phyloP scores from a whole-genome alignment of 2,888 invertebrate genomes.

The Thelaira solivaga region DNA sequence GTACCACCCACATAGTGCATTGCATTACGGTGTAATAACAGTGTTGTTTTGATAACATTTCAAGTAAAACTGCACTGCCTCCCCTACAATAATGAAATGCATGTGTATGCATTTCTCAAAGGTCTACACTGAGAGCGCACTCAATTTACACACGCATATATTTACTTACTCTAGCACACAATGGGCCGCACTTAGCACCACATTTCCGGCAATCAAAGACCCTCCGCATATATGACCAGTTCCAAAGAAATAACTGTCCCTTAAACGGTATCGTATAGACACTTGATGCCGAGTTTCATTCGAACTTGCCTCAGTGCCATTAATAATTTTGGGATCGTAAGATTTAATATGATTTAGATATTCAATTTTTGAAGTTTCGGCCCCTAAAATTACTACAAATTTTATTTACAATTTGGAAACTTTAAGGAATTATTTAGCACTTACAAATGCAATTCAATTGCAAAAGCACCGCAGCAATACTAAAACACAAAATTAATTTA shows the following conservation, averaged over 20 bases:
- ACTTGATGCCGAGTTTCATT: slow-evolving; percentile 70
- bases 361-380: background rate
- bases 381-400: slow-evolving; percentile 7
- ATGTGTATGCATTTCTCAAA: too few relatives aligned
- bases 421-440: background rate
- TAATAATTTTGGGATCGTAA: slow-evolving; percentile 58
- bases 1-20: too few relatives aligned
- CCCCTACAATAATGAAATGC: too few relatives aligned
- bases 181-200: slow-evolving; percentile 73
- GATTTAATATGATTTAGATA: background rate
- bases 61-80: too few relatives aligned
- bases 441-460: slow-evolving; percentile 2
- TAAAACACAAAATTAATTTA: background rate
- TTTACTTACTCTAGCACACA: slow-evolving; percentile 73
- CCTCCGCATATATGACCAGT: slow-evolving; percentile 74
- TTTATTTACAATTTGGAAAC: background rate
- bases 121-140: too few relatives aligned
- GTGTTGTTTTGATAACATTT: too few relatives aligned
- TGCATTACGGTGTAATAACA: too few relatives aligned
- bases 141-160: background rate
- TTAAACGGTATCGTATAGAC: slow-evolving; percentile 67
- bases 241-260: slow-evolving; percentile 70
- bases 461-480: background rate
- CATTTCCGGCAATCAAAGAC: slow-evolving; percentile 68
- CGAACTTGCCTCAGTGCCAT: slow-evolving; percentile 58